Evolutionary conservation across 2,888 invertebrate species (phyloP), one percentile per base, ranked within the genome.

Genomic region (Agonum fuliginosum): DNA sequence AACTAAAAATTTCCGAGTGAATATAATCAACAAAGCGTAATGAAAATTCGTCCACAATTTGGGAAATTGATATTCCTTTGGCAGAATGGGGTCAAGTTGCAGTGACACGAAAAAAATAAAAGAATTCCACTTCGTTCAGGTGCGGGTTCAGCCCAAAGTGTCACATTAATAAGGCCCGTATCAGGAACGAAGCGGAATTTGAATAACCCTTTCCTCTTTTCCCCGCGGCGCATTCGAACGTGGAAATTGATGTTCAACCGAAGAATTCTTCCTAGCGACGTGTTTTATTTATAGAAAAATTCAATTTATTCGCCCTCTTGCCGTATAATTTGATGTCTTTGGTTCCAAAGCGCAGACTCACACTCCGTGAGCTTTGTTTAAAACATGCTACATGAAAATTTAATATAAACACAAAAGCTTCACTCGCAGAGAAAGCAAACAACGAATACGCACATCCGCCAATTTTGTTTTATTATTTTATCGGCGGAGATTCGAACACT

Each of bases 91-190:
- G 54, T 54, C 54, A 54, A 12, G 10, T 24, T 54, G 54, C 54
- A 54, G 22, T 8, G 37, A 37, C 37, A 37, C 54, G 20, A 12
- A n/a, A 54, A 20, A 3, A 48, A 48, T 20, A 20, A 48, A 5
- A 20, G n/a, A 37, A 37, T 1, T 0, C 17, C 19, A 48, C 17
- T 48, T 48, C n/a, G n/a, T n/a, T n/a, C 4, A 37, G 37, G 37
- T 37, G 48, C 20, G 22, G 54, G n/a, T 22, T 24, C 54, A 24
- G 54, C 12, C 22, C 54, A 54, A 54, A 54, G 54, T 54, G 54
- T 54, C 54, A 54, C 54, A 54, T 54, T 54, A 54, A 54, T 54
- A 54, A 54, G 54, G 54, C 54, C 54, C 54, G 54, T 54, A 54
- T 54, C 54, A 54, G 54, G 54, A 54, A 54, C 54, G 54, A 22